Base-by-base conservation (phyloP, 1,140 invertebrate species). In the Atta colombica region DNA sequence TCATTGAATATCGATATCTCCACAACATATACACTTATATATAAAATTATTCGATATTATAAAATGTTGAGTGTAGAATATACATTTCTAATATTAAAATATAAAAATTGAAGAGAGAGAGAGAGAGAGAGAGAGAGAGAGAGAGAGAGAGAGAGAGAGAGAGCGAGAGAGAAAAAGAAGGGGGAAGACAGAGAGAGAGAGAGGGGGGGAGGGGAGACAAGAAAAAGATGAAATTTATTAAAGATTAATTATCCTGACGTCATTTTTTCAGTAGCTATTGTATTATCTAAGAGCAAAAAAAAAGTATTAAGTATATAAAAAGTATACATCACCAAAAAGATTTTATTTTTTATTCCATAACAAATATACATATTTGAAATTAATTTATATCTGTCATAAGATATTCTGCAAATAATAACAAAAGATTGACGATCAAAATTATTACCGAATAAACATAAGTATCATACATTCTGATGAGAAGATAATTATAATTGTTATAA, bases 21-120 rank as follows among this genome's bases (percentile, higher is more conserved):
- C 6, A 12, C 31, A 63, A 25, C 25, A 45, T 39, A 61, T n/a
- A 45, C 45, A 61, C 1, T 31, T 55, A 31, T 55, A 25, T 35
- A 12, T 21, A 49, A 49, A 65, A 78, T 78, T 78, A 78, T 49
- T 68, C n/a, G 12, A 80, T 4, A 6, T 53, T 68, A 80, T 80
- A 4, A 45, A 35, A 28, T 77, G 0, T n/a, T 10, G 28, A 53
- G 5, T 53, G 7, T 53, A 31, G 7, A 80, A 53, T 80, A 68
- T 53, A 8, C 28, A 80, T 53, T 66, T 68, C 10, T 68, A 35
- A 25, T 53, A 68, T 68, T 21, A 14, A 78, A 78, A 51, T 49
- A 8, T 68, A 68, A 68, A 53, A 80, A 53, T 80, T 51, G 5
- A 0, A 21, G 1, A 14, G 16, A 3, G 16, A n/a, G 31, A 66